Percentiles rank a stretch among this genome's conserved stretches.
Conservation (phyloP, 2,888 invertebrate species). For the Sarcophaga subvicina region DNA sequence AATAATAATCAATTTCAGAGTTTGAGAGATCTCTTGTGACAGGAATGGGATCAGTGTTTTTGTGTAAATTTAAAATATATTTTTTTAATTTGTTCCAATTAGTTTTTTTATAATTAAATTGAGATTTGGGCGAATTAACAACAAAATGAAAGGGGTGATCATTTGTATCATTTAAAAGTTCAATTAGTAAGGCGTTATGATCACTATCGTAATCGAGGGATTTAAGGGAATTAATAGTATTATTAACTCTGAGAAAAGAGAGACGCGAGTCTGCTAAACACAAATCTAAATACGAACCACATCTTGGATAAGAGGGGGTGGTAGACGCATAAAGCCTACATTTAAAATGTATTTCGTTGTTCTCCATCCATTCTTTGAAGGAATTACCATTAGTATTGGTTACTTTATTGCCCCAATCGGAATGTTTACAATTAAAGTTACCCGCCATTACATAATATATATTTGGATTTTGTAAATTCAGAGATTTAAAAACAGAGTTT, state of each 20-base stretch:
- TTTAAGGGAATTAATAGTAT: neutral
- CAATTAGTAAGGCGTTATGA: constrained; percentile 16
- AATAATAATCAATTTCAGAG: too few relatives aligned
- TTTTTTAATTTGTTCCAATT: constrained; percentile 43
- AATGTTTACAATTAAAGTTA: constrained; percentile 31
- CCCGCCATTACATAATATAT: constrained; percentile 27
- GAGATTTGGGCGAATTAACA: constrained; percentile 1
- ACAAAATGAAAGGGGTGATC: constrained; percentile 31
- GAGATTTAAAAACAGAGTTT: neutral
- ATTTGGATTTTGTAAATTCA: constrained; percentile 44
- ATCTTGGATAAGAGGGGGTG: constrained; percentile 41
- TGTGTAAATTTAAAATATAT: neutral
- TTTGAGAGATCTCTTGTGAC: neutral
- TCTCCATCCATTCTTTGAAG: constrained; percentile 15
- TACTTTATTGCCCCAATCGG: constrained; percentile 44
- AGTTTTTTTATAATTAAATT: constrained; percentile 54
- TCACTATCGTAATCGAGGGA: constrained; percentile 31
- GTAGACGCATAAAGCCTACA: constrained; percentile 50
- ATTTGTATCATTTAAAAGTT: constrained; percentile 36
- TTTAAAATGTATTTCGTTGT: constrained; percentile 39
- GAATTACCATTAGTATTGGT: constrained; percentile 37
- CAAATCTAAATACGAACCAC: constrained; percentile 49
- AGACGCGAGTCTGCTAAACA: constrained; percentile 45
- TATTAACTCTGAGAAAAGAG: neutral
- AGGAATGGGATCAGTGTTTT: constrained; percentile 18